A percentile compares a stretch with the other conserved stretches of the same genome.
Evolutionary conservation across 2,113 vertebrate species (phyloP).

Genomic region (Arothron firmamentum): DNA sequence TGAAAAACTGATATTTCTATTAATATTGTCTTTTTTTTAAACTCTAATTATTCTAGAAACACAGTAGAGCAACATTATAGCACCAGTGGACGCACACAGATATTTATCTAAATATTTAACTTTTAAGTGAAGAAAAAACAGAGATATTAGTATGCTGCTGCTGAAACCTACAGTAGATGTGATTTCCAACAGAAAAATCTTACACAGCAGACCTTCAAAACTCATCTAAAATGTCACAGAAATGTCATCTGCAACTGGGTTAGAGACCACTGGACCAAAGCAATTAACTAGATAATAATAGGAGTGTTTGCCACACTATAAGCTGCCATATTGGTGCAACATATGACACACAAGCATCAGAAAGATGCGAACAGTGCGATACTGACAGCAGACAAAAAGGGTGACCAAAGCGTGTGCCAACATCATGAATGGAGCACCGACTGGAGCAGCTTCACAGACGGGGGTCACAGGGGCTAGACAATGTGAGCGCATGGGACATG

Average conservation of each 20-base stretch:
- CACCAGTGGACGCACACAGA: no score
- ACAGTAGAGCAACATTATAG: no score
- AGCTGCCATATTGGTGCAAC: not conserved
- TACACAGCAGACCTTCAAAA: no score
- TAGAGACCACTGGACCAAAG: not conserved
- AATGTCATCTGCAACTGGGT: not conserved
- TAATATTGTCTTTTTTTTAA: no score
- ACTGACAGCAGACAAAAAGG: not conserved
- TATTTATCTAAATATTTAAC: no score
- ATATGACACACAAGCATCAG: not conserved
- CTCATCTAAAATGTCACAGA: no score
- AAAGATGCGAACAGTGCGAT: not conserved
- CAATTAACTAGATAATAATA: not conserved
- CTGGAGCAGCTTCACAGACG: conserved; percentile 44
- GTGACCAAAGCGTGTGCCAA: conserved; percentile 3
- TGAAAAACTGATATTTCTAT: no score
- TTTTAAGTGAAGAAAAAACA: no score
- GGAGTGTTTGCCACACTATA: not conserved
- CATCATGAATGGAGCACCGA: conserved; percentile 36
- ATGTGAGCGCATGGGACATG: conserved; percentile 49
- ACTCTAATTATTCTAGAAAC: no score
- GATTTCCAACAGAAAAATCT: no score
- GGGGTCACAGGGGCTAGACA: conserved; percentile 52
- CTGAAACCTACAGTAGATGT: no score
- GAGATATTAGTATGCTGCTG: no score